A percentile compares a stretch with the other conserved stretches of the same genome.
Conservation (phyloP, 64 coral and sea anemone genomes). For the Stylophora pistillata region DNA sequence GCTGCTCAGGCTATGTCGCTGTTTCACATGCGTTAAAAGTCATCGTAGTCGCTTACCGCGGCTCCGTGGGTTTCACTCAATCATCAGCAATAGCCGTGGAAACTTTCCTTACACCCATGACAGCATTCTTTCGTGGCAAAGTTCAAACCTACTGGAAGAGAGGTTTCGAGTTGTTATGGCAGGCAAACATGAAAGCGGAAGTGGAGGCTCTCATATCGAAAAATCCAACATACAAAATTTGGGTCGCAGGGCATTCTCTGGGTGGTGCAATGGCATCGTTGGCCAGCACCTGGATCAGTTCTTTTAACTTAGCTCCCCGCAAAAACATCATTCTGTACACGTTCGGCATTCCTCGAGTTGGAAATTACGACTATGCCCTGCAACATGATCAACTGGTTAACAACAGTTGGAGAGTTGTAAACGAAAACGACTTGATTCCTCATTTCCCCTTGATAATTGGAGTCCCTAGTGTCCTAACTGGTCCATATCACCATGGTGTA, state of each 20-base stretch:
- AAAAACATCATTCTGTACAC: conserved; percentile 67
- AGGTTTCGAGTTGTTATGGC: conserved; percentile 33
- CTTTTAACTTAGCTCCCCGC: conserved; percentile 29
- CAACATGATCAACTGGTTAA: conserved; percentile 63
- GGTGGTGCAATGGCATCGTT: conserved; percentile 70
- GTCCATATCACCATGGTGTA: conserved; percentile 62
- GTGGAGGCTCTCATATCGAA: conserved; percentile 24
- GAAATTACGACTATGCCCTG: conserved; percentile 58
- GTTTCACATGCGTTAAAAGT: conserved; percentile 41
- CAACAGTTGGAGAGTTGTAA: conserved; percentile 65
- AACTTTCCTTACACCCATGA: not conserved
- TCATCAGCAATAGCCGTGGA: not conserved
- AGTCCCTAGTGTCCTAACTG: not conserved
- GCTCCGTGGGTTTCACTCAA: conserved; percentile 13
- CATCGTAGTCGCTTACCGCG: conserved; percentile 47
- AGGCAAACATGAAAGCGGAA: conserved; percentile 4
- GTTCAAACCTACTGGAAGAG: conserved; percentile 51
- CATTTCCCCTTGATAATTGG: conserved; percentile 24
- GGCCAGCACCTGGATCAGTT: conserved; percentile 49
- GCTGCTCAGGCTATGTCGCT: conserved; percentile 55
- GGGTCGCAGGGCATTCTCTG: conserved; percentile 73
- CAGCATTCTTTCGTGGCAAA: conserved; percentile 8
- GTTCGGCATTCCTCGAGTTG: conserved; percentile 75
- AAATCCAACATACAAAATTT: conserved; percentile 49
- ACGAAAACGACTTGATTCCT: conserved; percentile 48